A percentile compares a stretch with the other conserved stretches of the same genome.
phyloP scores from a whole-genome alignment of 2,888 invertebrate genomes.

The Diogma glabrata region DNA sequence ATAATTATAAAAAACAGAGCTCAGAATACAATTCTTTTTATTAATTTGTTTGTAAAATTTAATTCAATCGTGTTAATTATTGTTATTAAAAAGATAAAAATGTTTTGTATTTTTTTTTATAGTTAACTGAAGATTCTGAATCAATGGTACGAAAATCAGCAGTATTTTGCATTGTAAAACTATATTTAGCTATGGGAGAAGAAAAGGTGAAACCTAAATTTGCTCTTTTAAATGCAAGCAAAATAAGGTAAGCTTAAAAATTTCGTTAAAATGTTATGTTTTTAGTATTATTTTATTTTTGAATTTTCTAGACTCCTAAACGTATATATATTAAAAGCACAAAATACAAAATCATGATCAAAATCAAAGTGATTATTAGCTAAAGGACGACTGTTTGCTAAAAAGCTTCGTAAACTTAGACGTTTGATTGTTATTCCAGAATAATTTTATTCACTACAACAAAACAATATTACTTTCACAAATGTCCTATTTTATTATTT shows the following conservation, averaged over 20 bases:
- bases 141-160: constrained; percentile 91
- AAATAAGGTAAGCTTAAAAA: constrained; percentile 47
- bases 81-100: background rate
- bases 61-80: too few species aligned
- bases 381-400: constrained; percentile 24
- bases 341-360: constrained; percentile 23
- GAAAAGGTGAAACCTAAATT: constrained; percentile 73
- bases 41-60: too few species aligned
- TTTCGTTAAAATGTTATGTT: background rate
- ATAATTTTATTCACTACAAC: too few species aligned
- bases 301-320: constrained; percentile 22
- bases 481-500: too few species aligned
- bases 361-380: constrained; percentile 26
- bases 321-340: constrained; percentile 25
- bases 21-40: too few species aligned
- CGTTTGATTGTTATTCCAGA: constrained; percentile 24
- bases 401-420: constrained; percentile 23
- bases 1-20: too few species aligned
- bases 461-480: too few species aligned
- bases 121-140: constrained; percentile 85
- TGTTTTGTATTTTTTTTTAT: constrained; percentile 24
- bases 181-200: constrained; percentile 82
- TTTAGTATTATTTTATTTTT: background rate
- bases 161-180: constrained; percentile 93
- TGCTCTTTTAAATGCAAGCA: constrained; percentile 72